Percentiles rank a stretch among this genome's conserved stretches.
These are phyloP conservation scores for Cataglyphis cursor DNA, from an alignment of 2,888 invertebrate genomes.

Conservation along the genomic window DNA sequence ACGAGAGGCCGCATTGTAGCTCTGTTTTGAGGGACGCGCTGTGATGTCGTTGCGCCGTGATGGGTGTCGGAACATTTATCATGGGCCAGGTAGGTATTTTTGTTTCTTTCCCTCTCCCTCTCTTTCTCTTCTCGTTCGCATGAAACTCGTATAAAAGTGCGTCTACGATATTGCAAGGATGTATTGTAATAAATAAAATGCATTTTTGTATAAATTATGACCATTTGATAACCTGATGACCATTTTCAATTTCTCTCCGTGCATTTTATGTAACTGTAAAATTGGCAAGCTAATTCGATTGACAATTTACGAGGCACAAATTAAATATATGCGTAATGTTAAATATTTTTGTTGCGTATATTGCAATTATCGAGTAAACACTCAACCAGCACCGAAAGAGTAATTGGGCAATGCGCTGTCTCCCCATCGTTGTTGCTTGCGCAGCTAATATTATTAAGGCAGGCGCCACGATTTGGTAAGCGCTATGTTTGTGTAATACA, in stretches of 20 bases:
- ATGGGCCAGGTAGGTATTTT: slow-evolving; percentile 75
- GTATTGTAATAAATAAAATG: not conserved
- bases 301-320: not conserved
- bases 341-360: not conserved
- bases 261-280: not conserved
- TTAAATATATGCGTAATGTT: slow-evolving; percentile 5
- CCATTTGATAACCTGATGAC: not conserved
- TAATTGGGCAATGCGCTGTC: not conserved
- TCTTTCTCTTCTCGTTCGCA: not conserved
- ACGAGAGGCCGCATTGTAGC: slow-evolving; percentile 71
- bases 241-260: not conserved
- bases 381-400: not conserved
- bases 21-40: slow-evolving; percentile 77
- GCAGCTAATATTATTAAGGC: slow-evolving; percentile 43
- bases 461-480: slow-evolving; percentile 27
- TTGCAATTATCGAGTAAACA: slow-evolving; percentile 16
- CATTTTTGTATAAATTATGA: not conserved
- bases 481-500: slow-evolving; percentile 33
- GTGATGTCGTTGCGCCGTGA: slow-evolving; percentile 70
- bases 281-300: not conserved
- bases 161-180: slow-evolving; percentile 12
- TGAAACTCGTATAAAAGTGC: not conserved
- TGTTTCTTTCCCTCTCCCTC: slow-evolving; percentile 40
- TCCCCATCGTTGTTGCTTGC: not conserved
- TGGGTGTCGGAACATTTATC: slow-evolving; percentile 79